Evolutionary conservation across 2,888 invertebrate genomes (phyloP).

Genomic region (Noctua pronuba): DNA sequence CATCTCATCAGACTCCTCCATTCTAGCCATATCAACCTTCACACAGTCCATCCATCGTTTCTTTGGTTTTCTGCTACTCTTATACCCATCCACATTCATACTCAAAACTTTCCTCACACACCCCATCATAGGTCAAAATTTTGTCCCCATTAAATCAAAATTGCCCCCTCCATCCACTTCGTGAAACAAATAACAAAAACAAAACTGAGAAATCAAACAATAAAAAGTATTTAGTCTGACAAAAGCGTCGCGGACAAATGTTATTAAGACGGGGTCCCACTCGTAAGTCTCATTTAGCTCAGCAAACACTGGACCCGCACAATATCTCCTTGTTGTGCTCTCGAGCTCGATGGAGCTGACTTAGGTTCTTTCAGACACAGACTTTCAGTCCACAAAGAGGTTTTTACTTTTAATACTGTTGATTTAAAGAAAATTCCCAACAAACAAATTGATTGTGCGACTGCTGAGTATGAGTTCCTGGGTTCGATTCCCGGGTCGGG

Average conservation of each 20-base stretch:
- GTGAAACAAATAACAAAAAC: background rate
- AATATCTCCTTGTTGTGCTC: conserved; percentile 61
- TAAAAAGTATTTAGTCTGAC: conserved; percentile 12
- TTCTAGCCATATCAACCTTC: too few species aligned
- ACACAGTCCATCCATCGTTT: too few species aligned
- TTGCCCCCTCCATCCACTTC: background rate
- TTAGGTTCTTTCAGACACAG: background rate
- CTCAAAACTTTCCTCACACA: too few species aligned
- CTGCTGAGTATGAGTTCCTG: background rate
- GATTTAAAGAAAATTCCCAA: background rate
- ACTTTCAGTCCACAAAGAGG: background rate
- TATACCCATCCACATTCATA: too few species aligned
- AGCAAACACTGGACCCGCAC: conserved; percentile 57
- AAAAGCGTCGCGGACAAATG: conserved; percentile 41
- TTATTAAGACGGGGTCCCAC: conserved; percentile 50
- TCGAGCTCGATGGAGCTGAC: conserved; percentile 32
- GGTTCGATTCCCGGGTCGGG: too few species aligned
- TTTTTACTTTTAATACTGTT: background rate
- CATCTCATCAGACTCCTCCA: too few species aligned
- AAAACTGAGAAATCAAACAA: conserved; percentile 22
- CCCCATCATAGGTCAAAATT: too few species aligned
- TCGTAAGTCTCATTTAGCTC: conserved; percentile 63
- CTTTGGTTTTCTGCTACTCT: too few species aligned
- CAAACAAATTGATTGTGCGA: background rate
- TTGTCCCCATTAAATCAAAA: too few species aligned